Percentiles rank a stretch among this genome's conserved stretches.
Conservation (phyloP, 2,113 vertebrate species). For the Pomatostomus ruficeps region DNA sequence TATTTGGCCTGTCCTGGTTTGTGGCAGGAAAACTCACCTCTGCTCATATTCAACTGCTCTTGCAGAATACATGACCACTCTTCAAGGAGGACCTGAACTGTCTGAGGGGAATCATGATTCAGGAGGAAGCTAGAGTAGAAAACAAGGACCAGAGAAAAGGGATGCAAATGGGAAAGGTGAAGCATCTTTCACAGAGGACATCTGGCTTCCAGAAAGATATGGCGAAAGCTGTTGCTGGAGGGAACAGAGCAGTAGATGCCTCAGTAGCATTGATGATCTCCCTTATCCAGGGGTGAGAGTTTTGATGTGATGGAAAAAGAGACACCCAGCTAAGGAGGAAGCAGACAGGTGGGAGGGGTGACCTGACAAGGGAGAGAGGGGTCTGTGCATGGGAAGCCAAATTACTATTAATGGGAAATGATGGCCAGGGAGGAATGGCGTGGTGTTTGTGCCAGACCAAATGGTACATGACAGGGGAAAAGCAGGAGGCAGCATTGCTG, state of each 20-base stretch:
- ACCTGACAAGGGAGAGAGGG: not conserved
- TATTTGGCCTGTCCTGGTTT: not conserved
- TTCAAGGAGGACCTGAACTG: not conserved
- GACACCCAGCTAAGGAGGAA: not conserved
- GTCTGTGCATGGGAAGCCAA: not conserved
- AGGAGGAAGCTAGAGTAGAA: not conserved
- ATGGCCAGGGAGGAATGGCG: not conserved
- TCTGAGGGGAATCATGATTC: not conserved
- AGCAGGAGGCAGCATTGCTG: not conserved
- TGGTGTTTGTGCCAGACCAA: fast-evolving
- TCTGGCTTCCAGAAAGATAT: not conserved
- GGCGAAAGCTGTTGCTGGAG: not conserved
- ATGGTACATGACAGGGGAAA: fast-evolving
- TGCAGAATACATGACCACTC: not conserved
- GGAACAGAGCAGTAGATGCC: not conserved
- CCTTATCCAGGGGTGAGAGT: not conserved
- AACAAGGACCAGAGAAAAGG: not conserved
- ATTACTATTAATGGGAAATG: not conserved
- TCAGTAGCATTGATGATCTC: not conserved
- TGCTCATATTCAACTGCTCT: not conserved
- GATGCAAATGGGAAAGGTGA: not conserved
- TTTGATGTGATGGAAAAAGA: not conserved
- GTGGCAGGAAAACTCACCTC: not conserved
- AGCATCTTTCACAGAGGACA: not conserved
- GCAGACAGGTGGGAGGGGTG: not conserved